Evolutionary conservation across 2,113 vertebrate genomes (phyloP).

Genomic region (Peromyscus maniculatus): DNA sequence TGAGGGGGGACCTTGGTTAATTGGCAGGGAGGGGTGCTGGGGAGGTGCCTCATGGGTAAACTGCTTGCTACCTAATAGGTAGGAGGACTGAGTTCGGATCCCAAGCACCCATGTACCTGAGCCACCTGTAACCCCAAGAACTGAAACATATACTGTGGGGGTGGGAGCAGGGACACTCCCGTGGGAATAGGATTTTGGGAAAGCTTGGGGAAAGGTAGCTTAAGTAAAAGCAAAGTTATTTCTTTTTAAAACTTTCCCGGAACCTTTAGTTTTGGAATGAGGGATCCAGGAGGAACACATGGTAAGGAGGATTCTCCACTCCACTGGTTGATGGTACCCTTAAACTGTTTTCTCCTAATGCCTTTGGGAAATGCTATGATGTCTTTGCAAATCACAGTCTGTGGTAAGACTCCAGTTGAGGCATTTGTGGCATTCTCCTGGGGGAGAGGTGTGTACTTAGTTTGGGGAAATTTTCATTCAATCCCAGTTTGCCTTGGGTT

Average conservation of each 20-base stretch:
- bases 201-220: slow-evolving; percentile 15
- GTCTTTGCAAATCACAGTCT: background rate
- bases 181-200: slow-evolving; percentile 19
- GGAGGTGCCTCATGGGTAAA: background rate
- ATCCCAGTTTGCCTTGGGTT: slow-evolving; percentile 26
- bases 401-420: background rate
- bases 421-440: slow-evolving; percentile 45
- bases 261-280: slow-evolving; percentile 25
- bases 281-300: background rate
- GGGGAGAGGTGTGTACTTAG: background rate
- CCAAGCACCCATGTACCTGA: background rate
- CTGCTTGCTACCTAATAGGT: background rate
- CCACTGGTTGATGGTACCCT: slow-evolving; percentile 25
- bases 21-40: too few relatives aligned
- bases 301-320: slow-evolving; percentile 15
- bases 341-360: slow-evolving; percentile 33
- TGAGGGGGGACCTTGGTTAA: background rate
- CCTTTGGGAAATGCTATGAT: slow-evolving; percentile 30
- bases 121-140: background rate
- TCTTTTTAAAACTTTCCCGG: slow-evolving; percentile 12
- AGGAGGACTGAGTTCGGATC: background rate
- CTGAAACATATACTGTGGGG: background rate
- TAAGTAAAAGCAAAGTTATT: slow-evolving; percentile 19
- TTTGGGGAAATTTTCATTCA: slow-evolving; percentile 7
- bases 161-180: background rate